Conservation (phyloP, 1,140 invertebrate species). For the Pogonognathellus flavescens region DNA sequence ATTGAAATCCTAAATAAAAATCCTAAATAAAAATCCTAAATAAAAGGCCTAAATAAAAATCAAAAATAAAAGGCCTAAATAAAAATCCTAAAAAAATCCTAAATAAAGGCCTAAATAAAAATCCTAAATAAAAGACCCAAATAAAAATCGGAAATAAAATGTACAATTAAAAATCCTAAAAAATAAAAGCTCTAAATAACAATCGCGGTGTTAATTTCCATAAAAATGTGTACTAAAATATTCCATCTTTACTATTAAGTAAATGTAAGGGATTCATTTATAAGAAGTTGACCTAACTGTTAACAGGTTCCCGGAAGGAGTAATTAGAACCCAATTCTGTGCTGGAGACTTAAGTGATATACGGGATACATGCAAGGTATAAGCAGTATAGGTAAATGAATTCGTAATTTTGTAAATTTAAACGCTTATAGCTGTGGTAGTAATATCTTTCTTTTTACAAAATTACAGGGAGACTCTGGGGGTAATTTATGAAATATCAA, state of each 20-base stretch:
- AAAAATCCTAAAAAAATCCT: too few species aligned
- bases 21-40: too few species aligned
- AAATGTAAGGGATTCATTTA: slow-evolving; percentile 73
- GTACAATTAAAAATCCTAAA: too few species aligned
- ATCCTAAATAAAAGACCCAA: too few species aligned
- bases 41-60: too few species aligned
- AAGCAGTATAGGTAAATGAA: background rate
- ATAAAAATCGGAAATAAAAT: too few species aligned
- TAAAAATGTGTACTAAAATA: too few species aligned
- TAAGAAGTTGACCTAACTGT: slow-evolving; percentile 63
- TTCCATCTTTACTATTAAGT: slow-evolving; percentile 75
- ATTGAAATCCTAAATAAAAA: slow-evolving; percentile 76
- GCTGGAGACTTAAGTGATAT: slow-evolving; percentile 56
- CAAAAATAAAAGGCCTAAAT: too few species aligned
- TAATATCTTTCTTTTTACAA: background rate
- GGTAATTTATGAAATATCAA: background rate
- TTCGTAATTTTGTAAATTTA: background rate
- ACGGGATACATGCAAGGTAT: slow-evolving; percentile 18
- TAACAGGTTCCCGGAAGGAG: slow-evolving; percentile 58
- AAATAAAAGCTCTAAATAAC: too few species aligned
- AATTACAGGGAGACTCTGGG: slow-evolving; percentile 61
- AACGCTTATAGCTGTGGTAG: background rate
- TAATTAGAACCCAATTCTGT: slow-evolving; percentile 61
- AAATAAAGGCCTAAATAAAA: too few species aligned
- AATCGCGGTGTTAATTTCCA: too few species aligned